A percentile compares a stretch with the other conserved stretches of the same genome.
Conservation (phyloP, 2,888 invertebrate genomes). For the Andrena minutula region DNA sequence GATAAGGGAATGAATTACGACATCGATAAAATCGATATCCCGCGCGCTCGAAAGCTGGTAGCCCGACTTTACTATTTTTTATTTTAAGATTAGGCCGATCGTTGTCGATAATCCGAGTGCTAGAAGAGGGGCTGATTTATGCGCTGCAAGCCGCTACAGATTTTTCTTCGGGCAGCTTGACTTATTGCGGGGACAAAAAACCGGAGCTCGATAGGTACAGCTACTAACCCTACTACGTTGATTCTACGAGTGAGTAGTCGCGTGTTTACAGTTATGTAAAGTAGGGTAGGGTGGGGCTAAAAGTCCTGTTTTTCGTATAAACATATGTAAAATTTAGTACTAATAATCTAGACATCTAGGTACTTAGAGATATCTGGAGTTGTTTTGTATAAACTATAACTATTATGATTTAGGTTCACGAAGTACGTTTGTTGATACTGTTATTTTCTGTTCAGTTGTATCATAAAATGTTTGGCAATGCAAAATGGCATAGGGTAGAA, state of each 20-base stretch:
- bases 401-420: too few species aligned
- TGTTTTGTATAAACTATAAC: too few species aligned
- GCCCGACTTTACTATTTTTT: constrained; percentile 34
- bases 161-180: constrained; percentile 14
- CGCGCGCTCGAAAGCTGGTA: constrained; percentile 54
- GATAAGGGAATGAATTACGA: constrained; percentile 73
- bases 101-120: constrained; percentile 28
- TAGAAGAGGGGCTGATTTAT: background rate
- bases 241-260: background rate
- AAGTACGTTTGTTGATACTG: too few species aligned
- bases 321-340: too few species aligned
- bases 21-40: constrained; percentile 71
- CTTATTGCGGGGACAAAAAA: constrained; percentile 7
- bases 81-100: constrained; percentile 57
- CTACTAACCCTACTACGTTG: too few species aligned
- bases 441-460: too few species aligned
- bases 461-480: too few species aligned
- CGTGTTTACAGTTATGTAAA: background rate
- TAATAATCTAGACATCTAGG: too few species aligned
- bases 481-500: too few species aligned
- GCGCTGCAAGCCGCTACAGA: background rate
- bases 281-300: too few species aligned
- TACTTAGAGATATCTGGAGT: too few species aligned
- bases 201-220: background rate
- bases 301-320: too few species aligned